Evolutionary conservation across 2,113 vertebrate species (phyloP), one percentile per base, ranked within the genome.

Genomic region (Cathartes aura): DNA sequence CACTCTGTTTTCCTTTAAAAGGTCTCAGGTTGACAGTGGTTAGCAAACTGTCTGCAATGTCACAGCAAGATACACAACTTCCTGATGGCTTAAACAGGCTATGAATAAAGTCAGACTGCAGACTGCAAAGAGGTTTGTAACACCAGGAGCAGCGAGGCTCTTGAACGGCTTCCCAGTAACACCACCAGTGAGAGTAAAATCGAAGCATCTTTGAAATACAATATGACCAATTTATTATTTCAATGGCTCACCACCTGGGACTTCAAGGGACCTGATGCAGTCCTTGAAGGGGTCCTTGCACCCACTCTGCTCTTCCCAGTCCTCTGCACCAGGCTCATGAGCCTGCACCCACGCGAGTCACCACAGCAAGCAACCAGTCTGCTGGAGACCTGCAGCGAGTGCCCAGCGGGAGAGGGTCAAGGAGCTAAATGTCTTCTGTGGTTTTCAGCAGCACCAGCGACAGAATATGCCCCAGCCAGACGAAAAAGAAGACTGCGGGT

Each of bases 251-350:
- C 7, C 19, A 3, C 18, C 8, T 55, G 47, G 30, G 11, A 20
- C 26, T 70, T 23, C 40, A 11, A 11, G 29, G 32, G 53, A 62
- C 0, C 0, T 48, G 34, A 19, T 5, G 19, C 3, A 7, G 15
- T 18, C 12, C 59, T 18, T 6, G 3, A 23, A 55, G 21, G 1
- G 4, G 36, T 52, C 36, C 38, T 68, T 34, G 38, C 22, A 53
- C 53, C 38, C 43, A 29, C 23, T n/a, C 23, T 11, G 45, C 32
- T 24, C 70, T 60, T 60, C 52, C n/a, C 15, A 21, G 30, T 62
- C 23, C 12, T 82, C 40, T 60, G 40, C 42, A 56, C 50, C 1
- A 0, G 20, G 13, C 26, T 59, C 13, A 15, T 2, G 55, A 47
- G 8, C 16, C 74, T 30, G 14, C 9, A 48, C 32, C 7, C 2